Conservation (phyloP, 2,888 invertebrate genomes). For the Pseudococcus jackbeardsleyi region DNA sequence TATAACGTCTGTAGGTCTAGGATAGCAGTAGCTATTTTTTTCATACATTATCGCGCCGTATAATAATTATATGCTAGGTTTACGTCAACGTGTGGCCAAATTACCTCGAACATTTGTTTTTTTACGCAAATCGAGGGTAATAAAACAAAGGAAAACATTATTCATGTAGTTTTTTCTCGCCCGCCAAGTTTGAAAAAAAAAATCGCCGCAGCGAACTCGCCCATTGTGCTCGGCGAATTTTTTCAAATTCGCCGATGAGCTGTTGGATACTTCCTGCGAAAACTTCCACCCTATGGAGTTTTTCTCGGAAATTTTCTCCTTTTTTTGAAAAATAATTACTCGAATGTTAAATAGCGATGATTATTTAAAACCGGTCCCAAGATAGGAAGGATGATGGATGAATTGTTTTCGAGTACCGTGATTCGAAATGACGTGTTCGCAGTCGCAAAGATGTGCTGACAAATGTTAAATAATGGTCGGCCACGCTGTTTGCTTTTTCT, state of each 20-base stretch:
- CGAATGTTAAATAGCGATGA: background rate
- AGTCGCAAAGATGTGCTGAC: conserved; percentile 17
- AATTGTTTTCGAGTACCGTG: background rate
- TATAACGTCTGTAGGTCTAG: background rate
- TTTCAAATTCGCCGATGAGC: background rate
- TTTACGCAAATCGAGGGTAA: background rate
- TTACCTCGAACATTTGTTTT: background rate
- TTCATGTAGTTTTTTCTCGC: background rate
- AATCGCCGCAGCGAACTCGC: no score
- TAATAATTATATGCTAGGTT: background rate
- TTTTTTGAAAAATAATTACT: background rate
- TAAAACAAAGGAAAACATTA: conserved; percentile 5
- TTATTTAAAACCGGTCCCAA: conserved; percentile 1
- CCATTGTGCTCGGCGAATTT: no score
- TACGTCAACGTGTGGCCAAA: background rate
- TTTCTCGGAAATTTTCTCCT: background rate
- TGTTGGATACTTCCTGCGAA: background rate
- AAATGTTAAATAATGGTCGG: conserved; percentile 14
- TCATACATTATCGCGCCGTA: background rate
- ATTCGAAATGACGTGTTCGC: background rate
- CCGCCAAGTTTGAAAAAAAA: background rate
- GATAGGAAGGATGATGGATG: background rate
- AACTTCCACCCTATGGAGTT: background rate
- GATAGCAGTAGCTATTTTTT: background rate
- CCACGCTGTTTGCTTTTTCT: background rate